Conservation (phyloP, 2,113 vertebrate genomes). For the Cavia porcellus region DNA sequence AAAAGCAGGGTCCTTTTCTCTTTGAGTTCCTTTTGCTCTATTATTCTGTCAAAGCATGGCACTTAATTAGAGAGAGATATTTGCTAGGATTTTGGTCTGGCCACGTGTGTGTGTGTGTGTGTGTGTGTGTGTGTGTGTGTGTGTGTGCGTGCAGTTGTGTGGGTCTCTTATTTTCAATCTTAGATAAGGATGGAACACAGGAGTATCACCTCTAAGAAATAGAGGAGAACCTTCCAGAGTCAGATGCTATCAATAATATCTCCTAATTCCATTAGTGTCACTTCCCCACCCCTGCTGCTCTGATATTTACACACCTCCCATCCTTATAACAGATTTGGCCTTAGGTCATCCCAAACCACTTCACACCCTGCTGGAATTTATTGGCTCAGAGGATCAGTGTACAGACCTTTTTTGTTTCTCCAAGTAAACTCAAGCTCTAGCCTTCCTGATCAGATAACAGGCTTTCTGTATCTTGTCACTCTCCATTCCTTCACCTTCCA, state of each 20-base stretch:
- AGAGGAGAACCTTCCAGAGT: not conserved
- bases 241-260: not conserved
- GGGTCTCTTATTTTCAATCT: not conserved
- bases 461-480: constrained; percentile 61
- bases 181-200: not conserved
- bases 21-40: not conserved
- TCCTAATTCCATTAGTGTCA: constrained; percentile 40
- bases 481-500: not conserved
- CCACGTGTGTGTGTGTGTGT: no score
- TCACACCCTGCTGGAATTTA: constrained; percentile 63
- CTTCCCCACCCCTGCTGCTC: not conserved
- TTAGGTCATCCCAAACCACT: constrained; percentile 57
- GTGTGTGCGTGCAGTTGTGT: not conserved
- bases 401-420: constrained; percentile 40
- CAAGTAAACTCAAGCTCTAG: not conserved
- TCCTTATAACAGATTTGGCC: constrained; percentile 48
- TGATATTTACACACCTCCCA: constrained; percentile 25
- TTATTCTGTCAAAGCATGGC: not conserved
- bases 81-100: not conserved
- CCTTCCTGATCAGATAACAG: constrained; percentile 57
- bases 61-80: not conserved
- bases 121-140: no score
- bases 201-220: not conserved
- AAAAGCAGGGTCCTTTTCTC: not conserved
- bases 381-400: constrained; percentile 36